Base-by-base conservation (phyloP, 2,113 vertebrate species). In the Lepisosteus osseus region DNA sequence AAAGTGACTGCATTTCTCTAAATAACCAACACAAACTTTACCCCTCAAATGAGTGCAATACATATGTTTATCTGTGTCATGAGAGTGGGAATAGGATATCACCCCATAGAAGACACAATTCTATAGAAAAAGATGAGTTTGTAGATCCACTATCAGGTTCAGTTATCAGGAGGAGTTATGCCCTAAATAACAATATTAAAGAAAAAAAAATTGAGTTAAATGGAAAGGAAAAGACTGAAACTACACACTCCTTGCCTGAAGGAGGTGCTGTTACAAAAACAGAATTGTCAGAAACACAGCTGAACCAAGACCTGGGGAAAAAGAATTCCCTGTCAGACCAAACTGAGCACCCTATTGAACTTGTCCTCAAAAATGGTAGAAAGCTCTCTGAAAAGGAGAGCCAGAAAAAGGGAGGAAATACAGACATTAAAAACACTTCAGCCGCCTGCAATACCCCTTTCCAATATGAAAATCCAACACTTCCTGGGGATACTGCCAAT, bases 91-190 rank as follows among this genome's bases (percentile, higher is more conserved):
- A 76, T 61, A 72, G 70, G 70, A 81, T 86, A 1, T 70, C 74
- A 1, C 72, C 87, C 1, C 78, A 75, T 41, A 85, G 88, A 9
- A 89, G 86, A 73, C 90, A 88, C 83, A 88, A 89, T 75, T 70
- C 47, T 72, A 45, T 64, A 73, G 80, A 85, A 74, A 78, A 68
- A 72, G 75, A 86, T 0, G 86, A 89, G 64, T 92, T 91, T 69
- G 75, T 92, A 0, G 91, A 93, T 69, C 92, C 92, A 0, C 88
- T 93, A 6, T 85, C 87, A 2, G 92, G 90, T 29, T 17, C 86
- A 72, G 65, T 86, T 0, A 87, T 92, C 70, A 82, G 85, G 76
- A 90, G 88, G 76, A 90, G 88, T 76, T 87, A 86, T 71, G 72
- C 69, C 66, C 84, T 83, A 71, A 74, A 71, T 7, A 84, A 57